These are phyloP conservation scores for Hyposoter didymator DNA, from an alignment of 2,888 invertebrate genomes.

Conservation along the genomic window DNA sequence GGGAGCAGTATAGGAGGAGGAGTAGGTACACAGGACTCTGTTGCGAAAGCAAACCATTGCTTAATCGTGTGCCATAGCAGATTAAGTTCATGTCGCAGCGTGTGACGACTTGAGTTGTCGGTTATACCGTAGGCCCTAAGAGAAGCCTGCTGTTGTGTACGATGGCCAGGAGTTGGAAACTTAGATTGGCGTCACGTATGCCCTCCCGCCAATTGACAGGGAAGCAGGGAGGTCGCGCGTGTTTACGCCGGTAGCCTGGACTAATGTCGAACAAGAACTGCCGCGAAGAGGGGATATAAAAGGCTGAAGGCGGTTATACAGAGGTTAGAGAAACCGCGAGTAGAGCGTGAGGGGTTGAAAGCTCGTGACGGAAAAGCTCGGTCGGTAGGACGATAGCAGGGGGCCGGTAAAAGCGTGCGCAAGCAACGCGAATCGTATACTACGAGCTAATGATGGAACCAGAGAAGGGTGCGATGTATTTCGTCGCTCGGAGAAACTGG, in stretches of 20 bases:
- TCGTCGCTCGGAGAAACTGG: conserved; percentile 26
- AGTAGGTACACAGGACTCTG: conserved; percentile 29
- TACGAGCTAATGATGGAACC: conserved; percentile 52
- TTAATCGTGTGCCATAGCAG: conserved; percentile 69
- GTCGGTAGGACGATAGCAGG: not conserved
- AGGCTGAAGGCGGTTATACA: conserved; percentile 35
- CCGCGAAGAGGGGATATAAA: conserved; percentile 16
- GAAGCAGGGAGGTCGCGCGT: conserved; percentile 39
- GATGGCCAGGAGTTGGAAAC: conserved; percentile 75
- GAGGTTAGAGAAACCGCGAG: conserved; percentile 61
- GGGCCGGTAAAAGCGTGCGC: conserved; percentile 46
- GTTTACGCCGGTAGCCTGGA: conserved; percentile 37
- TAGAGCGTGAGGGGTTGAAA: conserved; percentile 53
- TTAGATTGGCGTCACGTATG: conserved; percentile 80
- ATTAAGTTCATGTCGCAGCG: conserved; percentile 74
- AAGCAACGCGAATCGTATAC: conserved; percentile 25
- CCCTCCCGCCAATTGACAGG: conserved; percentile 69
- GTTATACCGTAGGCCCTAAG: conserved; percentile 20
- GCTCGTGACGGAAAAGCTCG: conserved; percentile 29
- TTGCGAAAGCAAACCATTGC: conserved; percentile 57
- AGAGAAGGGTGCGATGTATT: conserved; percentile 28
- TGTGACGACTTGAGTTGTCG: conserved; percentile 74
- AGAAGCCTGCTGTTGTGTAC: conserved; percentile 50
- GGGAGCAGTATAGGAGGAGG: not conserved
- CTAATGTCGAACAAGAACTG: conserved; percentile 15